Evolutionary conservation across 1,140 invertebrate genomes (phyloP).

Genomic region (Teleopsis dalmanni): DNA sequence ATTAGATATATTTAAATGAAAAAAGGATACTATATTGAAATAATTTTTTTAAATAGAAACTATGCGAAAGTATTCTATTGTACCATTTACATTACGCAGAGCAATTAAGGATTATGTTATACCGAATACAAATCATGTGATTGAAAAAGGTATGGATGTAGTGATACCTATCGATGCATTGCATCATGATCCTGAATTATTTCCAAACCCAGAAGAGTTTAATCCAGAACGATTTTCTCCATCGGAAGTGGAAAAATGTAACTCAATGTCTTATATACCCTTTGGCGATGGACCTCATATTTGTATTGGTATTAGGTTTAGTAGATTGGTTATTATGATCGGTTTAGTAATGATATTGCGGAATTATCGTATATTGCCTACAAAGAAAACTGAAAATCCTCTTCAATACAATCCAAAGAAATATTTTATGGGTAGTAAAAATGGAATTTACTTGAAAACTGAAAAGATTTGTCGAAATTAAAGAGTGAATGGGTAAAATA

Average conservation of each 20-base stretch:
- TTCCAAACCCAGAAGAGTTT: conserved; percentile 52
- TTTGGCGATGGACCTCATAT: conserved; percentile 53
- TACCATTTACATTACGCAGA: conserved; percentile 29
- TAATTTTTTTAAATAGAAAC: conserved; percentile 29
- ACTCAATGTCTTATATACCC: conserved; percentile 52
- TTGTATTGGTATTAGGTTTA: conserved; percentile 48
- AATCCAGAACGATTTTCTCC: conserved; percentile 52
- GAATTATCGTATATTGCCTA: too few species aligned
- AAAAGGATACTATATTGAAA: conserved; percentile 5
- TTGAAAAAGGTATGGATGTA: conserved; percentile 52
- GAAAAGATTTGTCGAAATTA: too few species aligned
- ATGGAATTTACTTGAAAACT: too few species aligned
- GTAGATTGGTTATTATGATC: too few species aligned
- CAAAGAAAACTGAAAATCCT: too few species aligned
- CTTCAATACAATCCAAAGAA: too few species aligned
- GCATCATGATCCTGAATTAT: conserved; percentile 51
- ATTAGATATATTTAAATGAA: neutral
- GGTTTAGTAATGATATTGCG: too few species aligned
- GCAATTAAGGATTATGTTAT: conserved; percentile 1
- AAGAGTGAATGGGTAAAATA: too few species aligned
- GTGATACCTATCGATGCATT: conserved; percentile 53
- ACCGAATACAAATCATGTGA: conserved; percentile 48
- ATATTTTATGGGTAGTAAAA: too few species aligned
- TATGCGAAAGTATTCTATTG: conserved; percentile 47
- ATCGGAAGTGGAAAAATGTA: conserved; percentile 43